Percentiles rank a stretch among this genome's conserved stretches.
Conservation (phyloP, 2,113 vertebrate genomes). For the Speoplatyrhinus poulsoni region DNA sequence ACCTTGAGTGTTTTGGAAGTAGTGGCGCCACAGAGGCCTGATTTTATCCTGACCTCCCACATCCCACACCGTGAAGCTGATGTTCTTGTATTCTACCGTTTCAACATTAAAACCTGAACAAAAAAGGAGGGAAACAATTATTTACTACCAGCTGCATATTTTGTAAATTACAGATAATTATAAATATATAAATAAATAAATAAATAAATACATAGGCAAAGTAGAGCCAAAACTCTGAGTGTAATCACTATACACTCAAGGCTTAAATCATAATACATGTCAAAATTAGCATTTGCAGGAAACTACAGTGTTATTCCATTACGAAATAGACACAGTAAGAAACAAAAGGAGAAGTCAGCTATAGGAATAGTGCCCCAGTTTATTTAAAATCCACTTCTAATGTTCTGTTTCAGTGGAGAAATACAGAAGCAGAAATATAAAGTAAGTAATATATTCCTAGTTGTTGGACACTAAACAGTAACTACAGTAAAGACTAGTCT, state of each 20-base stretch:
- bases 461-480: background rate
- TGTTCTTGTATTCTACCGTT: slow-evolving; percentile 98
- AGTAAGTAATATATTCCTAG: background rate
- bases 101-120: slow-evolving; percentile 93
- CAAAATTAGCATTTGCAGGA: background rate
- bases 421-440: background rate
- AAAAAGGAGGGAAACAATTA: background rate
- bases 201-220: background rate
- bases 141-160: background rate
- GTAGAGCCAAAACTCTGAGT: background rate
- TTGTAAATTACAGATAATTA: background rate
- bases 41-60: slow-evolving; percentile 99
- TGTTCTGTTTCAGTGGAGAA: background rate
- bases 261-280: background rate
- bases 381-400: background rate
- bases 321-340: background rate
- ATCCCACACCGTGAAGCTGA: slow-evolving; percentile 99
- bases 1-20: slow-evolving; percentile 99
- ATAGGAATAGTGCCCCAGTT: background rate
- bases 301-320: background rate
- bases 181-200: no score
- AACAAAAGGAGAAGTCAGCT: background rate
- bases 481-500: background rate
- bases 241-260: background rate
- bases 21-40: slow-evolving; percentile 97